Percentiles rank a stretch among this genome's conserved stretches.
Evolutionary conservation across 2,113 vertebrate species (phyloP).

Genomic region (Syrmaticus mikado): DNA sequence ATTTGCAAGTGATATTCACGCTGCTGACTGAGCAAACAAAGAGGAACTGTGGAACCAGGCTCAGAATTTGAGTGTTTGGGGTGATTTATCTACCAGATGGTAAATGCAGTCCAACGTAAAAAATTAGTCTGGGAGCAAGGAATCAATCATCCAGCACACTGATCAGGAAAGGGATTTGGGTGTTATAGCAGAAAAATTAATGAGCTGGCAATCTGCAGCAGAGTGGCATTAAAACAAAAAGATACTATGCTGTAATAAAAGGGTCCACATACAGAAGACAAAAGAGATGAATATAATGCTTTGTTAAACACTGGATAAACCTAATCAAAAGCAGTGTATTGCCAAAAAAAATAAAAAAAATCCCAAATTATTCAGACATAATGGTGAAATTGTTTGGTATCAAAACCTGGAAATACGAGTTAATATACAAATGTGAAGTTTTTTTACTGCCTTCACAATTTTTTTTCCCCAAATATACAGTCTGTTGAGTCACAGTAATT

Average conservation of each 20-base stretch:
- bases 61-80: constrained; percentile 43
- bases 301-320: constrained; percentile 39
- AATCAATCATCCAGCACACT: constrained; percentile 71
- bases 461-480: neutral
- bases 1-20: constrained; percentile 50
- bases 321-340: neutral
- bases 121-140: constrained; percentile 67
- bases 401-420: neutral
- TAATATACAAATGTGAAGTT: constrained; percentile 7
- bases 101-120: constrained; percentile 71
- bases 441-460: neutral
- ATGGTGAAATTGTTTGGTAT: neutral
- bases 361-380: constrained; percentile 4
- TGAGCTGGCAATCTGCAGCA: constrained; percentile 65
- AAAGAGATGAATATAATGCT: constrained; percentile 31
- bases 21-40: constrained; percentile 54
- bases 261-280: constrained; percentile 49
- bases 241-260: constrained; percentile 39
- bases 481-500: neutral
- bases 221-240: constrained; percentile 62
- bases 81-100: constrained; percentile 73
- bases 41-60: constrained; percentile 49
- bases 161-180: constrained; percentile 73
- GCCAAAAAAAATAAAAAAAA: neutral
- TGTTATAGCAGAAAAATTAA: constrained; percentile 72